Evolutionary conservation across 2,888 invertebrate species (phyloP).

Genomic region (Lithophane ornitopus): DNA sequence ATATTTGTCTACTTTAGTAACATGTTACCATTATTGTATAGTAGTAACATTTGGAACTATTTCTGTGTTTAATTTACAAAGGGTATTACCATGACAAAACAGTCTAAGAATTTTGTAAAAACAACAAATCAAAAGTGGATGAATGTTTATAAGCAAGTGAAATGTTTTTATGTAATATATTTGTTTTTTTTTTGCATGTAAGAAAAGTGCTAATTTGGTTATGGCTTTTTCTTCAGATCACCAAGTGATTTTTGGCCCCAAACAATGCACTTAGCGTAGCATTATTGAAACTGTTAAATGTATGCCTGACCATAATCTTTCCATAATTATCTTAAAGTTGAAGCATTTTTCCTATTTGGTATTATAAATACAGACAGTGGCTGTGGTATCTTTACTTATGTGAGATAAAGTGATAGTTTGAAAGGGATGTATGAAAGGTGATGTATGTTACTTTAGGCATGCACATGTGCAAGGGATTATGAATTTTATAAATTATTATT

Average conservation of each 20-base stretch:
- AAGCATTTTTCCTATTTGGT: conserved; percentile 90
- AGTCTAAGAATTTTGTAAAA: conserved; percentile 30
- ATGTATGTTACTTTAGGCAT: conserved; percentile 90
- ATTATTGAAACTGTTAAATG: conserved; percentile 80
- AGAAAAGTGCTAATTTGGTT: conserved; percentile 54
- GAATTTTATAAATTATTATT: conserved; percentile 89
- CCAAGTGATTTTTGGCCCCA: conserved; percentile 63
- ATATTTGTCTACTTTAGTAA: conserved; percentile 63
- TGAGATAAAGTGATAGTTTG: conserved; percentile 85
- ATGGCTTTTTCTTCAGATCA: conserved; percentile 55
- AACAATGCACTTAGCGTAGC: conserved; percentile 86
- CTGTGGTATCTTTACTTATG: conserved; percentile 90
- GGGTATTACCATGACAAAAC: conserved; percentile 64
- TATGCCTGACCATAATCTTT: conserved; percentile 88
- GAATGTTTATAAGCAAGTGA: conserved; percentile 42
- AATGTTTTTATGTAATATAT: conserved; percentile 27
- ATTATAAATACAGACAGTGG: conserved; percentile 91
- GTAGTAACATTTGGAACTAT: conserved; percentile 54
- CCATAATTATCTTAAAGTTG: conserved; percentile 85
- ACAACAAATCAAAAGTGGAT: conserved; percentile 39
- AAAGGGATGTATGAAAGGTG: conserved; percentile 82
- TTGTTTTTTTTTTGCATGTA: conserved; percentile 38
- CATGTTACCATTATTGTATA: conserved; percentile 66
- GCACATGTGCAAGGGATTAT: conserved; percentile 90
- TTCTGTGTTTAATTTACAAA: conserved; percentile 60